These are phyloP conservation scores for Ochlodes sylvanus DNA, from an alignment of 2,888 invertebrate genomes.

Conservation along the genomic window DNA sequence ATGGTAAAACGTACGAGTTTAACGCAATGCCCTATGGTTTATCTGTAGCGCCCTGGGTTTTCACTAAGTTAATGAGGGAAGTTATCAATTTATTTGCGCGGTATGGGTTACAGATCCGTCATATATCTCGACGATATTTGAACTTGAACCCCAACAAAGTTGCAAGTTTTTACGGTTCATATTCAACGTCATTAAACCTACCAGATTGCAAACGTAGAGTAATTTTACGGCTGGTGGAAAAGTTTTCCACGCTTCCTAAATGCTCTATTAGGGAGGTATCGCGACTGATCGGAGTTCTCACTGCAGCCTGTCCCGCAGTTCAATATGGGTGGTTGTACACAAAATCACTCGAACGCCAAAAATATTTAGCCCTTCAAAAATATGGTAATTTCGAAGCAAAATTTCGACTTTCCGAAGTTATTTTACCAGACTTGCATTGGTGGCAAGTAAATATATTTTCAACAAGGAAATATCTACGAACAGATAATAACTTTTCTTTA, in stretches of 20 bases:
- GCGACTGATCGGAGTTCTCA: conserved; percentile 41
- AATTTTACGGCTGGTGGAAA: conserved; percentile 16
- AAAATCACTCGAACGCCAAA: conserved; percentile 39
- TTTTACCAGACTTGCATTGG: conserved; percentile 14
- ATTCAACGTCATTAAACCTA: conserved; percentile 12
- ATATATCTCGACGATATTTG: conserved; percentile 37
- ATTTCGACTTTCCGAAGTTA: background rate
- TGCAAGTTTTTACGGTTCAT: conserved; percentile 37
- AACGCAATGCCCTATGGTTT: conserved; percentile 37
- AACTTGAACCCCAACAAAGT: conserved; percentile 25
- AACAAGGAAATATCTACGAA: background rate
- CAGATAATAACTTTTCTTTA: conserved; percentile 24
- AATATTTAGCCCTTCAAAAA: conserved; percentile 32
- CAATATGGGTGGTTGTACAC: conserved; percentile 41
- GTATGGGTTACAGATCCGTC: conserved; percentile 30
- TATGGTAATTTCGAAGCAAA: conserved; percentile 19
- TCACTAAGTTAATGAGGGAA: conserved; percentile 34
- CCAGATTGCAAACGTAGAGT: conserved; percentile 32
- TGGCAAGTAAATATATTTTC: conserved; percentile 5
- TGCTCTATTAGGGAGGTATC: conserved; percentile 40
- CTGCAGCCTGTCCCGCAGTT: conserved; percentile 44
- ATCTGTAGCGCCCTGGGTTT: conserved; percentile 23
- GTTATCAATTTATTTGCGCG: conserved; percentile 29
- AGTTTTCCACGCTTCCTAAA: too few relatives aligned
- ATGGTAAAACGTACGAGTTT: conserved; percentile 23